These are phyloP conservation scores for Crepidodera aurea DNA, from an alignment of 2,888 invertebrate genomes.

Conservation along the genomic window DNA sequence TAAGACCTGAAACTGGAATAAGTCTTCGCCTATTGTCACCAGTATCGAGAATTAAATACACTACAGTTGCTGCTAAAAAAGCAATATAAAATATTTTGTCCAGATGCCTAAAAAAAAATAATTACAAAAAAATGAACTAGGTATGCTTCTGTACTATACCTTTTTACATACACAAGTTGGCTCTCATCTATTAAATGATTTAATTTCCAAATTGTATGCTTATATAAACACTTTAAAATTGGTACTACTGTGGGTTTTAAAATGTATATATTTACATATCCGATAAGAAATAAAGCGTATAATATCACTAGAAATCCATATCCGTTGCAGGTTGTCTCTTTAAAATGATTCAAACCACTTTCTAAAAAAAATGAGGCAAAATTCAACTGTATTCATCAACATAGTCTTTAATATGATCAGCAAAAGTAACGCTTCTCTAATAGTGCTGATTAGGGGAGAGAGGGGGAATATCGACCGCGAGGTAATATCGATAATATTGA, in stretches of 20 bases:
- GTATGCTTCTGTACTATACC: background rate
- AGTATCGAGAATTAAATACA: conserved; percentile 74
- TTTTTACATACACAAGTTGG: background rate
- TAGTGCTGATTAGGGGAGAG: too few relatives aligned
- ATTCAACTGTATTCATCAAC: too few relatives aligned
- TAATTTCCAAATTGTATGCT: conserved; percentile 25
- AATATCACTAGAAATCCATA: conserved; percentile 47
- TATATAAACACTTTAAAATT: conserved; percentile 34
- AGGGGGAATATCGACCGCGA: too few relatives aligned
- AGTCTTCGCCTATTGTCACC: conserved; percentile 67
- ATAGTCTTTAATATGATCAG: too few relatives aligned
- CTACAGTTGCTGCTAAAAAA: conserved; percentile 63
- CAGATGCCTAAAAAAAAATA: conserved; percentile 62
- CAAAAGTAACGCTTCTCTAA: too few relatives aligned
- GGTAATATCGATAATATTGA: too few relatives aligned
- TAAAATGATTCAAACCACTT: conserved; percentile 33
- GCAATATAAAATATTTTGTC: conserved; percentile 60
- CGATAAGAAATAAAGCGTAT: conserved; percentile 41
- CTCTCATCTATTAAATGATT: background rate
- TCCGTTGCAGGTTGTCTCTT: conserved; percentile 39
- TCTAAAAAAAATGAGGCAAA: conserved; percentile 20
- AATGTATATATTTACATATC: conserved; percentile 36
- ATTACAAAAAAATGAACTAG: background rate
- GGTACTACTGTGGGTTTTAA: conserved; percentile 41
- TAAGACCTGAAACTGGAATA: conserved; percentile 73